Conservation (phyloP, 2,888 invertebrate genomes). For the Melanchra persicariae region DNA sequence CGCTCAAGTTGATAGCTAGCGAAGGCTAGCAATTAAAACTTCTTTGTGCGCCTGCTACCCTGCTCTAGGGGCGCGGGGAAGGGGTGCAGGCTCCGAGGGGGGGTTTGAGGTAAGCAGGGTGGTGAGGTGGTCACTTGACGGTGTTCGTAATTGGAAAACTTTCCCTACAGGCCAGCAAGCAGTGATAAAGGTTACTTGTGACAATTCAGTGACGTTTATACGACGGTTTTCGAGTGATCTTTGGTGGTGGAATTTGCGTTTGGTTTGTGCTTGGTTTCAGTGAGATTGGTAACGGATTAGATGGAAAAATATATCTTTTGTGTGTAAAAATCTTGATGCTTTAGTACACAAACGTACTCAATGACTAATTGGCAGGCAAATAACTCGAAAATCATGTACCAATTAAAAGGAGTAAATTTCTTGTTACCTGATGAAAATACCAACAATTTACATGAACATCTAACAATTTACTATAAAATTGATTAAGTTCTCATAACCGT, state of each 20-base stretch:
- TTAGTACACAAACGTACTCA: no score
- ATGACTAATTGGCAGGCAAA: no score
- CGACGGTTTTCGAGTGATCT: slow-evolving; percentile 20
- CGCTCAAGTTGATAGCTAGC: slow-evolving; percentile 81
- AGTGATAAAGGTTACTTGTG: slow-evolving; percentile 84
- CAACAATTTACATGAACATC: no score
- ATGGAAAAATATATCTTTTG: not conserved
- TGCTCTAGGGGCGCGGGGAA: slow-evolving; percentile 53
- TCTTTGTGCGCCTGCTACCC: slow-evolving; percentile 85
- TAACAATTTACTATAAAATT: no score
- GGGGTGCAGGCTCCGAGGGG: slow-evolving; percentile 41
- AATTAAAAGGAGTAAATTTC: no score
- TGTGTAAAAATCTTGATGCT: not conserved
- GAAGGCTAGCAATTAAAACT: slow-evolving; percentile 90
- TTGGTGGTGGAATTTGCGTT: slow-evolving; percentile 25
- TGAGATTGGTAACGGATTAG: not conserved
- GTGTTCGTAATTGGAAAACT: slow-evolving; percentile 87
- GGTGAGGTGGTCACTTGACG: slow-evolving; percentile 85
- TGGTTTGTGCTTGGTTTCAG: slow-evolving; percentile 4
- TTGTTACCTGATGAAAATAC: no score
- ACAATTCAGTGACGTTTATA: slow-evolving; percentile 71
- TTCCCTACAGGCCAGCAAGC: slow-evolving; percentile 73
- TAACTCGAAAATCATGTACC: no score
- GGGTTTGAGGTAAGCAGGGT: slow-evolving; percentile 65
- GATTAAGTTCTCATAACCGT: no score